A percentile compares a stretch with the other conserved stretches of the same genome.
phyloP scores from a whole-genome alignment of 2,797 vertebrate genomes.

The Acanthopagrus latus region DNA sequence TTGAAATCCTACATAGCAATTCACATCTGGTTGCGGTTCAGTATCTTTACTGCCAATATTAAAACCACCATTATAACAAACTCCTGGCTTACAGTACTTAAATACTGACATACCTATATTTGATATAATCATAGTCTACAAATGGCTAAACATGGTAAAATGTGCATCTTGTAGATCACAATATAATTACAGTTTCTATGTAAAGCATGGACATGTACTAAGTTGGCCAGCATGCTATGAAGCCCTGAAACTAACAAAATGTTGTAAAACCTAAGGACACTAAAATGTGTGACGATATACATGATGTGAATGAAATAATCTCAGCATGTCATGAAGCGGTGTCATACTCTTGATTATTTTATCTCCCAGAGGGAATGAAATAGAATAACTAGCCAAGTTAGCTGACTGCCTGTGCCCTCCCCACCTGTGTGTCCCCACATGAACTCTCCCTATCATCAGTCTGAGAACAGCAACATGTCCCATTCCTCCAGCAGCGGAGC shows the following conservation, averaged over 20 bases:
- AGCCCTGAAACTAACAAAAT: not conserved
- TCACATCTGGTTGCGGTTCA: too few species aligned
- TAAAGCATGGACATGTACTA: not conserved
- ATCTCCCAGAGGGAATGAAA: not conserved
- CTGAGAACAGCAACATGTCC: not conserved
- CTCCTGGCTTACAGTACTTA: too few species aligned
- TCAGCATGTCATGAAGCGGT: not conserved
- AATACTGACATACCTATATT: not conserved
- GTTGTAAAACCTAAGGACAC: not conserved
- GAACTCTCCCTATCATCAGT: conserved; percentile 11
- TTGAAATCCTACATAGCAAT: too few species aligned
- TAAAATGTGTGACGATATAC: not conserved
- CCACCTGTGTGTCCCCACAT: conserved; percentile 11
- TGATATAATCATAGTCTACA: not conserved
- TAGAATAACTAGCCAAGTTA: not conserved
- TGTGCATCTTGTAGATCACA: too few species aligned
- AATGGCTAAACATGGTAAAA: not conserved
- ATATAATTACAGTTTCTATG: not conserved
- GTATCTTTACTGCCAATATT: too few species aligned
- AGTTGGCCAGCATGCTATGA: not conserved
- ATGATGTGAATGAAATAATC: not conserved
- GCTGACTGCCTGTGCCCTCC: not conserved
- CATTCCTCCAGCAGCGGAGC: not conserved
- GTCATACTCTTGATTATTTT: not conserved
- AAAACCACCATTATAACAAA: too few species aligned